Base-by-base conservation (phyloP, 2,113 vertebrate species). In the Nestor notabilis region DNA sequence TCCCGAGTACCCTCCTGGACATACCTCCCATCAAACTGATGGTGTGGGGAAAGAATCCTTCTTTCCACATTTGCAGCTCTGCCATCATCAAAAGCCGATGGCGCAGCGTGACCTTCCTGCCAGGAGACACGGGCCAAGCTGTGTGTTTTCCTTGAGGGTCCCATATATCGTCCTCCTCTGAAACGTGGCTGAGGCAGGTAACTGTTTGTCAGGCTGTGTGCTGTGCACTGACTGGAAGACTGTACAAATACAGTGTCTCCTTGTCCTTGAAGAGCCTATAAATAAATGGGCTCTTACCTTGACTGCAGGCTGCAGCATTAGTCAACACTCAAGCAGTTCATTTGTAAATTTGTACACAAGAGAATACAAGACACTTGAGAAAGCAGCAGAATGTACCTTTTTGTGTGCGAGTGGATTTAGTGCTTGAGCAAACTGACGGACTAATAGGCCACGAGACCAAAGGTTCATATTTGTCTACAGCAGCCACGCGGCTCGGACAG, bases 261-360 rank as follows among this genome's bases (percentile, higher is more conserved):
- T 92, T 93, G 95, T 96, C 97, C 96, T 96, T 97, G 97, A 97
- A 97, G 95, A 93, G 94, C 71, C 68, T 95, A 92, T 96, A 97
- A 97, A 97, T 97, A 97, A 96, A 97, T 79, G 80, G 84, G 94
- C 95, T 92, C 93, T 97, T 97, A 94, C 95, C 93, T 95, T 95
- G 96, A 96, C 95, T 96, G 75, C 92, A 91, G 95, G 90, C 97
- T 94, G 94, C 87, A 88, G 95, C 89, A 86, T 97, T 97, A 96
- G 96, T 97, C 97, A 96, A 97, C 96, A 96, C 85, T 96, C 90
- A 81, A 94, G 95, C 79, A 96, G 87, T 96, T 96, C 93, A 94
- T 97, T 97, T 96, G 93, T 94, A 97, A 97, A 96, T 97, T 96
- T 90, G 95, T 96, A 95, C 94, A 96, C 92, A 97, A 95, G 88